Evolutionary conservation across 2,113 vertebrate species (phyloP), one percentile per base, ranked within the genome.

Genomic region (Poecile atricapillus): DNA sequence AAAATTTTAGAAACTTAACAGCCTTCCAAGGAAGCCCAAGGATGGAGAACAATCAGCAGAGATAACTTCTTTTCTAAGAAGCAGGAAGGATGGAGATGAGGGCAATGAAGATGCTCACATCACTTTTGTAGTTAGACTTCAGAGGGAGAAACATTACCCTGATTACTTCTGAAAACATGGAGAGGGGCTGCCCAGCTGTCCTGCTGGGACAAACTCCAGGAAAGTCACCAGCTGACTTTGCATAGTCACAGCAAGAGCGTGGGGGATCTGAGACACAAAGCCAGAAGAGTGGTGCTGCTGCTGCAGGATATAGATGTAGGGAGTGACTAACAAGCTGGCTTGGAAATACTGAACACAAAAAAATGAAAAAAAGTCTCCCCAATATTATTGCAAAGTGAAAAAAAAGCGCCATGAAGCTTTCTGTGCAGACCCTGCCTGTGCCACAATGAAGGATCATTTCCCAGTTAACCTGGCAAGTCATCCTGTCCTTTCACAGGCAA

Each of bases 341-440:
- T 35, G 47, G 69, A 93, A 89, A 89, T 6, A 67, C 17, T 11
- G 6, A 52, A 64, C 7, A 39, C 24, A 64, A 64, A 68, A 46
- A 3, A 1, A 30, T 9, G 9, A 10, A 52, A 43, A 65, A 13
- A 20, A 5, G 0, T 31, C 23, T 10, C 27, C 24, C 0, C 5
- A 11, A 68, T 82, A 27, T 25, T 35, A 80, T 3, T 11, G 15
- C 22, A 27, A 69, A 53, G 18, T 9, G 23, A 35, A 19, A 43
- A 53, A 47, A 63, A 55, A 44, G 0, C 6, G 0, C 6, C 37
- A 44, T 68, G 2, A 79, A 67, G 41, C 15, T 56, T 77, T 13
- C 73, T 58, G 18, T 17, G n/a, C 60, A 70, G 56, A 25, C 25
- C 0, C 0, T 31, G 60, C 23, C 35, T 43, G 33, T 7, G 4